Evolutionary conservation across 2,888 invertebrate genomes (phyloP), one percentile per base, ranked within the genome.

Genomic region (Agapetus fuscipes): DNA sequence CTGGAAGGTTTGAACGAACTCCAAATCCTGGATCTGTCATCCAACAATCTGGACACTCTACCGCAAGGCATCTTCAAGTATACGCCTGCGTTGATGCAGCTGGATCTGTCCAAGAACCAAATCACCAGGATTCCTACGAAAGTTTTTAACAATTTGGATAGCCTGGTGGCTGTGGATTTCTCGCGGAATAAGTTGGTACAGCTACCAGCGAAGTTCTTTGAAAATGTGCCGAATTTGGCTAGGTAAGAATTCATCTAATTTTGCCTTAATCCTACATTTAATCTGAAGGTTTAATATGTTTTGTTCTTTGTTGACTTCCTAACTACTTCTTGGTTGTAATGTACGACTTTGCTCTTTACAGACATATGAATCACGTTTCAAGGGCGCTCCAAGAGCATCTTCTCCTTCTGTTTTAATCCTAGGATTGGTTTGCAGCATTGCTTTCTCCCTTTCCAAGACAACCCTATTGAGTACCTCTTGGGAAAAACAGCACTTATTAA

Each of bases 41-140:
- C 14, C 10, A 46, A 46, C 25, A 7, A 30, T 4, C 27, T 46
- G 11, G 34, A 43, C 33, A 26, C 30, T 9, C 30, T 46, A 9
- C 33, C 36, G 2, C n/a, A 33, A 3, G 34, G 25, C n/a, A 10
- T 41, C 2, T 40, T 46, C 13, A 13, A 17, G 11, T 6, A 26
- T 17, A 38, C 37, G 3, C 36, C 34, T 13, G 12, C 16, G 12
- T 11, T 46, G 14, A 31, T 15, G 7, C 13, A 9, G 13, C 17
- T 46, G 10, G 34, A 43, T 20, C 9, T 43, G 6, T 43, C 42
- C n/a, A 20, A 30, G 12, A 46, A 46, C 11, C 39, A 20, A 11
- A 12, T 45, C 3, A 13, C 16, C 2, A 34, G 12, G 10, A 10
- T 45, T 4, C 35, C 45, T 3, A n/a, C 24, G 11, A 24, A 15